Evolutionary conservation across 2,797 vertebrate species (phyloP), one percentile per base, ranked within the genome.

Genomic region (Neoniphon sammara): DNA sequence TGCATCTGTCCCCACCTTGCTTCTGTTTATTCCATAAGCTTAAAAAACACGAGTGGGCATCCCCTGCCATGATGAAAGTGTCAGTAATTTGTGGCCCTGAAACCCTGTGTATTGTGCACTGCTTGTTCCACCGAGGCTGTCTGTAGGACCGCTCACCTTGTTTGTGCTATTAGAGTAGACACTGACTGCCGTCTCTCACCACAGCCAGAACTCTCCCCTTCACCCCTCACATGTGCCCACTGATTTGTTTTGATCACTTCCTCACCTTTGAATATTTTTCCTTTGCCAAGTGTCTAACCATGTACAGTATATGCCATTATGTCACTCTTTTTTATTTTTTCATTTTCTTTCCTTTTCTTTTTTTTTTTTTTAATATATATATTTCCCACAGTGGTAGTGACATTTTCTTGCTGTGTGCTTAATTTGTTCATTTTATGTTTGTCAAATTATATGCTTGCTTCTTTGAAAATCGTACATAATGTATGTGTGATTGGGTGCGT

Each of bases 391-490:
- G 86, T 87, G 69, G 70, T 90, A 73, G 87, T 93, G 87, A 91
- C 79, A 83, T 85, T 87, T 67, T 66, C 62, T 85, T 85, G 73
- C 74, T 53, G 61, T 0, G 85, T 90, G 67, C 65, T 80, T 72
- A 54, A 85, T 85, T 83, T 55, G 57, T 85, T 87, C 64, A 27
- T 74, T 82, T 81, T 75, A 56, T 70, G 49, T 77, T 83, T 79
- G 73, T 88, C 73, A 64, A 27, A 73, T 89, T 73, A 85, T 89
- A 89, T 91, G 90, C 91, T 93, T 93, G 92, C 88, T 88, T 91
- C 77, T 87, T 90, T 85, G 86, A 89, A 36, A 84, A 85, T 91
- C 70, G 79, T 88, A 89, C 84, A 78, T 89, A 88, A 76, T 87
- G 77, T 91, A 84, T 72, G 81, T 90, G 89, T 90, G 87, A 89